Percentiles rank a stretch among this genome's conserved stretches.
These are phyloP conservation scores for Bombus turneri DNA, from an alignment of 1,140 invertebrate species.

Conservation along the genomic window DNA sequence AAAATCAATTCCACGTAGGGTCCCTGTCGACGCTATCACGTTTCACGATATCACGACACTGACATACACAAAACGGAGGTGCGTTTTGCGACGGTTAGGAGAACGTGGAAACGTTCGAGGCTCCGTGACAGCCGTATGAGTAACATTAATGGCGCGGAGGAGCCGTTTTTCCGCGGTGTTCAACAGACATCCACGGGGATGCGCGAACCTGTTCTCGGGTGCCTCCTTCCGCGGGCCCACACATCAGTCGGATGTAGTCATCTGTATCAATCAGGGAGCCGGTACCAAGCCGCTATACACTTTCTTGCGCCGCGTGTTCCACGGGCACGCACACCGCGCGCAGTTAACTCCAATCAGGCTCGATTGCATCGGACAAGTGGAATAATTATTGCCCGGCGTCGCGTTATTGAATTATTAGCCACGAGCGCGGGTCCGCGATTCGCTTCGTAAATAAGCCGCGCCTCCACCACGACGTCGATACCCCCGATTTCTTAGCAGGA, in stretches of 20 bases:
- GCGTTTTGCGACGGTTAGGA: not conserved
- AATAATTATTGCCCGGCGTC: constrained; percentile 69
- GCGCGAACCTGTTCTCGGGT: constrained; percentile 72
- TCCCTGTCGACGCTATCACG: not conserved
- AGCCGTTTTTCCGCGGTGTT: constrained; percentile 44
- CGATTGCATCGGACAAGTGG: constrained; percentile 69
- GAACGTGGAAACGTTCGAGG: not conserved
- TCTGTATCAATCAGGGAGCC: constrained; percentile 76
- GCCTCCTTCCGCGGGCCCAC: constrained; percentile 55
- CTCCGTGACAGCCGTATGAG: constrained; percentile 46
- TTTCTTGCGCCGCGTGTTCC: constrained; percentile 63
- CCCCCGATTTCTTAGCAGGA: not conserved
- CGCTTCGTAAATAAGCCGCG: constrained; percentile 43
- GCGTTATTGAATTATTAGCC: constrained; percentile 72
- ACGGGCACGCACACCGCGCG: constrained; percentile 41
- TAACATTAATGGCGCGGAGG: constrained; percentile 44
- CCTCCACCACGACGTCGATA: too few species aligned
- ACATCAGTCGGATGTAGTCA: constrained; percentile 74
- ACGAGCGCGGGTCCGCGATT: not conserved
- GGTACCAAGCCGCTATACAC: constrained; percentile 48
- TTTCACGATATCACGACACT: not conserved
- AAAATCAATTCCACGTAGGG: constrained; percentile 2
- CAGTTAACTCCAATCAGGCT: constrained; percentile 72
- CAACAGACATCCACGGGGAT: constrained; percentile 39
- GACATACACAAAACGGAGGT: not conserved